Evolutionary conservation across 2,888 invertebrate genomes (phyloP).

Genomic region (Embidobia sp.): DNA sequence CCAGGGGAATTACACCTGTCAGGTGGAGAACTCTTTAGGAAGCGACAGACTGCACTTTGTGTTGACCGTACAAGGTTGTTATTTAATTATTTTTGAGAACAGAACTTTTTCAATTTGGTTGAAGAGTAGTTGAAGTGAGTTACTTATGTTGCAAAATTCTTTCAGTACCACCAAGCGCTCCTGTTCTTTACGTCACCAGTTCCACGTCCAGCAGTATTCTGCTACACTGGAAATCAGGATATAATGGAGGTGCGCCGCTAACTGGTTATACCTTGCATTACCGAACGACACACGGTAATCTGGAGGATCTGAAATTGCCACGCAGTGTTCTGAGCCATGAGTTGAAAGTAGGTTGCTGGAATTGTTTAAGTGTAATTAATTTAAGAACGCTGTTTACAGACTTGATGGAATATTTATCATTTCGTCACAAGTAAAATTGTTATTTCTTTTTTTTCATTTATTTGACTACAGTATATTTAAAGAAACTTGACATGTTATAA

Average conservation of each 20-base stretch:
- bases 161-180: constrained; percentile 88
- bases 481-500: too few relatives aligned
- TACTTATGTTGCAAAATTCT: too few relatives aligned
- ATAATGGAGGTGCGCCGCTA: constrained; percentile 87
- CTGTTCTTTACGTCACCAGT: constrained; percentile 88
- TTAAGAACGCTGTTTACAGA: too few relatives aligned
- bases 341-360: constrained; percentile 82
- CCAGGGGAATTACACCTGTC: constrained; percentile 88
- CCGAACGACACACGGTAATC: constrained; percentile 85
- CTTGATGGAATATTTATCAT: too few relatives aligned
- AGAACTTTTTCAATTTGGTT: too few relatives aligned
- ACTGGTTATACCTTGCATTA: constrained; percentile 87
- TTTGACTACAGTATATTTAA: too few relatives aligned
- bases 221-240: constrained; percentile 89
- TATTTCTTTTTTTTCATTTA: too few relatives aligned
- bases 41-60: constrained; percentile 86
- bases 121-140: too few relatives aligned
- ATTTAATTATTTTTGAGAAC: too few relatives aligned
- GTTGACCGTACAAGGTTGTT: constrained; percentile 85
- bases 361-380: too few relatives aligned
- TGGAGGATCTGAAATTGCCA: constrained; percentile 85
- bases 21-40: constrained; percentile 87
- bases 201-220: constrained; percentile 89
- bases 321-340: constrained; percentile 87
- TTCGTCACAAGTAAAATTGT: too few relatives aligned